Conservation (phyloP, 2,888 invertebrate genomes). For the Troilus luridus region DNA sequence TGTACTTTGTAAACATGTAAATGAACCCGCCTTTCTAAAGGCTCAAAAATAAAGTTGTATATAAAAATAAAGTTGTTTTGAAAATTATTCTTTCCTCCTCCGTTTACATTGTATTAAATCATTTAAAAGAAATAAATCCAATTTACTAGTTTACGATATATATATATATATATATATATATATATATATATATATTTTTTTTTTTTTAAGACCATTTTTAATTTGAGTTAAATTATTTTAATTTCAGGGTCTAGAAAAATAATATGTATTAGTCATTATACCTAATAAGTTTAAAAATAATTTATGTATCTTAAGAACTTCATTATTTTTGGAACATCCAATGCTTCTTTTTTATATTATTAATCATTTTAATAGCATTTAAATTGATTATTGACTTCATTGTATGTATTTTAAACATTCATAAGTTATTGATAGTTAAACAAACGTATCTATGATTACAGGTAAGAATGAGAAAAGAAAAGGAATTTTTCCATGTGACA, state of each 20-base stretch:
- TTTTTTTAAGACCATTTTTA: background rate
- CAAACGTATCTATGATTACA: background rate
- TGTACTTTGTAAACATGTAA: slow-evolving; percentile 59
- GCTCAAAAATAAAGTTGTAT: slow-evolving; percentile 6
- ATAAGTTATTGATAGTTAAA: background rate
- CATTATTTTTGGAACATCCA: background rate
- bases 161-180: too few species aligned
- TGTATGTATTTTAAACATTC: background rate
- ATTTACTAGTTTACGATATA: background rate
- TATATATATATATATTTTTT: too few species aligned
- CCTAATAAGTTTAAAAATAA: background rate
- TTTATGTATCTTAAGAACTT: background rate
- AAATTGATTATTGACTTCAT: background rate
- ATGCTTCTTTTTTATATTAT: background rate
- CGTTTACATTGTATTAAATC: background rate
- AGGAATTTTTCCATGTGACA: slow-evolving; percentile 62
- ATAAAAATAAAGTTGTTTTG: background rate
- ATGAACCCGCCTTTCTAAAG: background rate
- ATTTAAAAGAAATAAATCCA: background rate
- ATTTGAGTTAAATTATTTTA: background rate
- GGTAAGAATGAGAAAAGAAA: background rate
- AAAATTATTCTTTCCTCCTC: background rate
- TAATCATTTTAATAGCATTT: background rate
- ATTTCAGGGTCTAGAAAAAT: background rate
- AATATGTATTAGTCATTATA: background rate